Evolutionary conservation across 2,113 vertebrate genomes (phyloP).

Genomic region (Engystomops pustulosus): DNA sequence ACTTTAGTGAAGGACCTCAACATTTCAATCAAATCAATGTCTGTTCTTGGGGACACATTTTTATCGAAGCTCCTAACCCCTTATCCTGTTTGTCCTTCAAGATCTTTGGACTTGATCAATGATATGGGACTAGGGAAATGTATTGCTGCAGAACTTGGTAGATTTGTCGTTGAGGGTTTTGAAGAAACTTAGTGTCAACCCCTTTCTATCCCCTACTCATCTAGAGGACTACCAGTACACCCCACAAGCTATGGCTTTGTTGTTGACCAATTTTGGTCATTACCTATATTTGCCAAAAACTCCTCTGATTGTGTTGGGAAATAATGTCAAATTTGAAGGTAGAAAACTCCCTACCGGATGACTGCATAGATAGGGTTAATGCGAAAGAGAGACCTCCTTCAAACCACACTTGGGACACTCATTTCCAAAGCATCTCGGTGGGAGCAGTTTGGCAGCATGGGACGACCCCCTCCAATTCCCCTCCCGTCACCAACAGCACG

Average conservation of each 20-base stretch:
- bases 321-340: no score
- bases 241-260: not conserved
- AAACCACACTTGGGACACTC: conserved; percentile 54
- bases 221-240: no score
- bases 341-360: no score
- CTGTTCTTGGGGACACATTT: no score
- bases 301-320: no score
- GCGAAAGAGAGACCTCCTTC: conserved; percentile 17
- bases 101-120: no score
- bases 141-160: not conserved
- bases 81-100: not conserved
- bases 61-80: not conserved
- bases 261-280: not conserved
- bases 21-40: no score
- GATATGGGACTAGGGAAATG: not conserved
- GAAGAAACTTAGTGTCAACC: no score
- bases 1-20: no score
- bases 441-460: conserved; percentile 36
- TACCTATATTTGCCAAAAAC: not conserved
- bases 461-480: conserved; percentile 22
- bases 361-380: not conserved
- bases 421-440: conserved; percentile 46
- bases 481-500: not conserved
- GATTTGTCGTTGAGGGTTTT: not conserved
- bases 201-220: no score